Percentiles rank a stretch among this genome's conserved stretches.
phyloP scores from a whole-genome alignment of 2,113 vertebrate genomes.

The Lonchura striata region DNA sequence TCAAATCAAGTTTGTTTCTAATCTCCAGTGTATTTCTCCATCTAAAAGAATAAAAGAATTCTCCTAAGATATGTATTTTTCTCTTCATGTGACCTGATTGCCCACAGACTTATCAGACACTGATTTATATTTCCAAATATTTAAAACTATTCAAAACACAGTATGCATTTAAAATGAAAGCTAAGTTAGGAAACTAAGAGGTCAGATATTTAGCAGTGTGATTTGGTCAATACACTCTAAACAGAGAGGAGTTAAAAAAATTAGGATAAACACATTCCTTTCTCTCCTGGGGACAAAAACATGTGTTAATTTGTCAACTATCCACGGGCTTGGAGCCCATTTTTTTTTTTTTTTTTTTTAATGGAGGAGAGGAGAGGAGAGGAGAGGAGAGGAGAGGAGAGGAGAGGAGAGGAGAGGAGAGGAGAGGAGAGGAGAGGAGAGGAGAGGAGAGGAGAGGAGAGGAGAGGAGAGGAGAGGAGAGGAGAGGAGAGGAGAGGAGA shows the following conservation, averaged over 20 bases:
- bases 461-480: too few relatives aligned
- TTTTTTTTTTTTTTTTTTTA: neutral
- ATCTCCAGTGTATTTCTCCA: neutral
- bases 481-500: too few relatives aligned
- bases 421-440: too few relatives aligned
- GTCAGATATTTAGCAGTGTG: neutral
- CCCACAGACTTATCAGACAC: neutral
- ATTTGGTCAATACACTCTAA: neutral
- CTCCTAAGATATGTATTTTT: neutral
- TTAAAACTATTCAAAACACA: neutral
- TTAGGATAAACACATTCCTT: neutral
- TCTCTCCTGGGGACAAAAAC: neutral
- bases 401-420: too few relatives aligned
- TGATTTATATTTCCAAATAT: slow-evolving; percentile 29
- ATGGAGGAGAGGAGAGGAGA: too few relatives aligned
- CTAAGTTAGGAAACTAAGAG: neutral
- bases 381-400: too few relatives aligned
- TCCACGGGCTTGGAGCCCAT: neutral
- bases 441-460: too few relatives aligned
- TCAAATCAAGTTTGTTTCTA: neutral
- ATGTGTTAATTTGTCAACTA: neutral
- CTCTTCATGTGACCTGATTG: neutral
- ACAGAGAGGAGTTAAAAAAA: neutral
- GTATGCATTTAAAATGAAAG: neutral
- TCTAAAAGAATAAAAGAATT: neutral